Percentiles rank a stretch among this genome's conserved stretches.
Evolutionary conservation across 30 jellyfish, hydroid and myxozoan genomes (phyloP).

Genomic region (Hydractinia symbiolongicarpus): DNA sequence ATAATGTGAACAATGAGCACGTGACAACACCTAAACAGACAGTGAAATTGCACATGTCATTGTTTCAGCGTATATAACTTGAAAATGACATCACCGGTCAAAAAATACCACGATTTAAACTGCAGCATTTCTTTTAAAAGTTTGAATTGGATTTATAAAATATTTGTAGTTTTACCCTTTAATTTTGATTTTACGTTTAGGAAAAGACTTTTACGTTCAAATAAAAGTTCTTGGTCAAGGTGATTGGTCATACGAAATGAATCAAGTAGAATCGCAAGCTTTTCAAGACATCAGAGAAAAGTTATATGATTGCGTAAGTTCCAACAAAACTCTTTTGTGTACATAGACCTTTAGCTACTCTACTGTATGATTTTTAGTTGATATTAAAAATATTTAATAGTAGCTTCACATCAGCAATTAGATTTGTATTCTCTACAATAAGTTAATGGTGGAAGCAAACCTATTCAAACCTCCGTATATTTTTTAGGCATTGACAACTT

Average conservation of each 20-base stretch:
- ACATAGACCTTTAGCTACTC: not conserved
- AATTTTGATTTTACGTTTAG: conserved; percentile 25
- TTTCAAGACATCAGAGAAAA: conserved; percentile 90
- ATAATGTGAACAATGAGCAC: not conserved
- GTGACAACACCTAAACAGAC: no score
- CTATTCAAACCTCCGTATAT: not conserved
- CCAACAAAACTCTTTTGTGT: not conserved
- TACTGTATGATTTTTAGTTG: no score
- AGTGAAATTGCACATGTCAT: no score
- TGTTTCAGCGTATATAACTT: no score
- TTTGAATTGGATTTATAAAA: not conserved
- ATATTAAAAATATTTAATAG: no score
- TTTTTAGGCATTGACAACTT: conserved; percentile 66
- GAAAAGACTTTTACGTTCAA: conserved; percentile 83
- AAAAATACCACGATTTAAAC: not conserved
- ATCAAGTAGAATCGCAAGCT: conserved; percentile 51
- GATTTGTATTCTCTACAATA: not conserved
- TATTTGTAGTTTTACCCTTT: not conserved
- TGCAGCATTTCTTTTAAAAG: not conserved
- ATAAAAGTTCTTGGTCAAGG: conserved; percentile 74
- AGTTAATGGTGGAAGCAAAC: not conserved
- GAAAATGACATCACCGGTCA: no score
- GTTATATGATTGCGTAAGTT: conserved; percentile 83
- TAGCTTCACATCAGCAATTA: no score
- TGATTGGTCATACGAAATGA: conserved; percentile 67